Base-by-base conservation (phyloP, 1,140 invertebrate species). In the Diabrotica undecimpunctata region DNA sequence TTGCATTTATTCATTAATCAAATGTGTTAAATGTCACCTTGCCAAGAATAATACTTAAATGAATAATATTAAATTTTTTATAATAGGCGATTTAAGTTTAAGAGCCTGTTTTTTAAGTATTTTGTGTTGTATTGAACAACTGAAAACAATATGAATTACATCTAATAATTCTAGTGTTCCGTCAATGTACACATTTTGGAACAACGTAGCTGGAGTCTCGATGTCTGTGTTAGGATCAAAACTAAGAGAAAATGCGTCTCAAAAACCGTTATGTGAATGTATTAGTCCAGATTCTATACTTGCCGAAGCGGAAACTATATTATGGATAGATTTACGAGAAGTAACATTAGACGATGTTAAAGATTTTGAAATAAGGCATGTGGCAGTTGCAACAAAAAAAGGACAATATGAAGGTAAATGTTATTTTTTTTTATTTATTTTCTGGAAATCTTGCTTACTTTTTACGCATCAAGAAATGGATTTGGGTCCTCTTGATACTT, bases 381-480 rank as follows among this genome's bases (percentile, higher is more conserved):
- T 83, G 7, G 61, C 81, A 35, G 82, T 82, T 46, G 78, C 81
- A 46, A 81, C 76, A 57, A 86, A 83, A 74, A 70, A 77, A 50
- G 89, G 90, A 0, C 80, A 79, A 61, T 91, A 88, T 78, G 88
- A 93, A 80, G 92, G 90, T 9, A 62, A 10, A 46, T 61, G 13
- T 4, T 25, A 25, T 4, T 25, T 25, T 25, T 25, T n/a, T n/a
- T n/a, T n/a, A n/a, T n/a, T n/a, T n/a, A n/a, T n/a, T n/a, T n/a
- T n/a, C n/a, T n/a, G n/a, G n/a, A n/a, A n/a, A n/a, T n/a, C n/a
- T n/a, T n/a, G n/a, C n/a, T n/a, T n/a, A n/a, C n/a, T n/a, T n/a
- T n/a, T n/a, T n/a, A n/a, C n/a, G n/a, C n/a, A n/a, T n/a, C n/a
- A n/a, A n/a, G n/a, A n/a, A n/a, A 4, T 25, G 25, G 25, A 2